Base-by-base conservation (phyloP, 2,797 vertebrate genomes). In the Pseudopleuronectes americanus region DNA sequence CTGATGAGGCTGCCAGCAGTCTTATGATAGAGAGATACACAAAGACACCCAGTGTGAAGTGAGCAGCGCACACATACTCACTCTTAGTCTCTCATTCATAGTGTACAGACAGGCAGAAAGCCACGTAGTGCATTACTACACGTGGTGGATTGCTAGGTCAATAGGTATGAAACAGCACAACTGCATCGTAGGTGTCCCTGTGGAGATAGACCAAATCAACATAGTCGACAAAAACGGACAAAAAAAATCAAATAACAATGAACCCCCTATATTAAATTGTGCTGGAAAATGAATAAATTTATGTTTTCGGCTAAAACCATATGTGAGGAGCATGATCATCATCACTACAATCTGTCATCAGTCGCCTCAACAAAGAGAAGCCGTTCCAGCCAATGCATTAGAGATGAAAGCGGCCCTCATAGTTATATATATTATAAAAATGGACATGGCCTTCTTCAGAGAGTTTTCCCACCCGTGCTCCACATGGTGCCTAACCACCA, bases 11-110 rank as follows among this genome's bases (percentile, higher is more conserved):
- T 86, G 86, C 81, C 76, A 86, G 55, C 64, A 74, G 86, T 90
- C 83, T 89, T 86, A 89, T 89, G 88, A 90, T 81, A 45, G 76
- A 68, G 68, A 76, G 73, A 73, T 63, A 64, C 79, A 92, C 91
- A 91, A 91, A 89, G 88, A 68, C 21, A 62, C 24, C 59, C 80
- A 90, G 73, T 91, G 87, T 89, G 62, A 77, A 31, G 61, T 74
- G 48, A 81, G 38, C 52, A 4, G 59, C 41, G 68, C 49, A 61
- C 83, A 65, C 45, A 31, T 10, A 67, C 53, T 66, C 76, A 66
- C 52, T 7, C 64, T 65, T 64, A 61, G 76, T 58, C 63, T 56
- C 61, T 65, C 53, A 38, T 59, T 79, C 64, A 54, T 16, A 38
- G 13, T n/a, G 22, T 7, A 68, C 64, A 74, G 31, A 61, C 38